A percentile compares a stretch with the other conserved stretches of the same genome.
Evolutionary conservation across 2,888 invertebrate genomes (phyloP).

Genomic region (Trissonchulus latispiculum): DNA sequence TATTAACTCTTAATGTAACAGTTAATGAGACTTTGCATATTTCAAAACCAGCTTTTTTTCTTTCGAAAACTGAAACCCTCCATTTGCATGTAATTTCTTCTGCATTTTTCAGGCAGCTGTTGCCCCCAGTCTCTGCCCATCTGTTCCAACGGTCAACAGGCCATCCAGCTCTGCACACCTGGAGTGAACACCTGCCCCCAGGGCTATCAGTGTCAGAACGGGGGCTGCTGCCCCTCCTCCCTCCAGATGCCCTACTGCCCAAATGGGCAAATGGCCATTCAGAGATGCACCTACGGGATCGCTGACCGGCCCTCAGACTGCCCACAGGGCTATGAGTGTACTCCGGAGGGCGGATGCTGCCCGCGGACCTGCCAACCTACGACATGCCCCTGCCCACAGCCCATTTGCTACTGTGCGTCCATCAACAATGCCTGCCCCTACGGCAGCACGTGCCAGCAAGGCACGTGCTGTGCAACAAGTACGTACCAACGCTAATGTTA

Average conservation of each 20-base stretch:
- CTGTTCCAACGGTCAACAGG: conserved; percentile 38
- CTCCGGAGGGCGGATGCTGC: conserved; percentile 12
- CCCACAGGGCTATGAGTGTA: conserved; percentile 12
- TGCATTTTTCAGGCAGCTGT: no score
- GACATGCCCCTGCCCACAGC: neutral
- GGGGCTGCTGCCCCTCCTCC: conserved; percentile 35
- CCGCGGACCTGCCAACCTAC: conserved; percentile 1
- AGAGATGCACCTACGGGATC: neutral
- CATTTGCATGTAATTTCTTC: no score
- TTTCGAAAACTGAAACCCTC: no score
- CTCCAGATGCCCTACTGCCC: conserved; percentile 14
- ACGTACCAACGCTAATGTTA: no score
- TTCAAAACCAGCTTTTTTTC: no score
- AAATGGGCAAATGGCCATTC: conserved; percentile 12
- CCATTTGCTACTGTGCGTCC: conserved; percentile 39
- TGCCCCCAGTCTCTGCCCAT: conserved; percentile 39
- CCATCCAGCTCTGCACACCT: conserved; percentile 32
- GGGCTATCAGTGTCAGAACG: conserved; percentile 37
- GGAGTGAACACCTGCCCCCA: conserved; percentile 34
- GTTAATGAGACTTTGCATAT: no score
- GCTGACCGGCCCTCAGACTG: neutral
- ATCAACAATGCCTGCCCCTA: conserved; percentile 36
- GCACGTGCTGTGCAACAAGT: conserved; percentile 36
- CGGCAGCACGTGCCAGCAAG: conserved; percentile 35
- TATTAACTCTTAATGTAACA: no score